Conservation (phyloP, 2,888 invertebrate species). For the Argyresthia goedartella region DNA sequence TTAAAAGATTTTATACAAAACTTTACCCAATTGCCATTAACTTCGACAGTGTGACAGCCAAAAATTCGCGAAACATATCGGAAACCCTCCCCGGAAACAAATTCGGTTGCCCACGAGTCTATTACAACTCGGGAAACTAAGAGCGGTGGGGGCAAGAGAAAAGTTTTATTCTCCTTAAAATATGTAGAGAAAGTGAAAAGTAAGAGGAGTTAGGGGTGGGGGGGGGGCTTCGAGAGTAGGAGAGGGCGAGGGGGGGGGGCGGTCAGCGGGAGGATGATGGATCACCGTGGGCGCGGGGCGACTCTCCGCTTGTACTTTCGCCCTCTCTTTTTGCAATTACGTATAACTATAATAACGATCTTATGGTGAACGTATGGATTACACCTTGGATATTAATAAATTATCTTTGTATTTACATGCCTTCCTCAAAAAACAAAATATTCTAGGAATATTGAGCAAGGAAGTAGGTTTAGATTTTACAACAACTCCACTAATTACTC, state of each 20-base stretch:
- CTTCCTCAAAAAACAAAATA: no score
- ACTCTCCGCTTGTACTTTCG: no score
- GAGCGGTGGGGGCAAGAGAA: constrained; percentile 45
- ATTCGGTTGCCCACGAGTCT: constrained; percentile 15
- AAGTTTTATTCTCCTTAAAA: constrained; percentile 70
- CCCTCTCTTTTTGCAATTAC: constrained; percentile 56
- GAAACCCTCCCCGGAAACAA: neutral
- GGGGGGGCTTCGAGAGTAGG: no score
- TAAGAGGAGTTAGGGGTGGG: constrained; percentile 29
- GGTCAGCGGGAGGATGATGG: constrained; percentile 65
- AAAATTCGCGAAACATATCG: neutral
- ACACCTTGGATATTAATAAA: no score
- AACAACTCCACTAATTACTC: no score
- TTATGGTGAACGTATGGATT: constrained; percentile 17
- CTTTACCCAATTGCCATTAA: neutral
- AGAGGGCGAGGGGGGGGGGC: constrained; percentile 30
- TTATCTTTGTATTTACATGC: no score
- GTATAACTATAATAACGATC: constrained; percentile 35
- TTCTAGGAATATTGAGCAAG: no score
- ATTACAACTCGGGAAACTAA: constrained; percentile 54
- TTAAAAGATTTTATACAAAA: no score
- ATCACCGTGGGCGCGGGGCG: constrained; percentile 50
- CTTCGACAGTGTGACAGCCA: neutral
- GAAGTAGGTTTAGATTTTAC: no score
- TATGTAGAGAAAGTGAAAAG: constrained; percentile 72